Evolutionary conservation across 1,140 invertebrate species (phyloP).

Genomic region (Chironomus striatipennis): DNA sequence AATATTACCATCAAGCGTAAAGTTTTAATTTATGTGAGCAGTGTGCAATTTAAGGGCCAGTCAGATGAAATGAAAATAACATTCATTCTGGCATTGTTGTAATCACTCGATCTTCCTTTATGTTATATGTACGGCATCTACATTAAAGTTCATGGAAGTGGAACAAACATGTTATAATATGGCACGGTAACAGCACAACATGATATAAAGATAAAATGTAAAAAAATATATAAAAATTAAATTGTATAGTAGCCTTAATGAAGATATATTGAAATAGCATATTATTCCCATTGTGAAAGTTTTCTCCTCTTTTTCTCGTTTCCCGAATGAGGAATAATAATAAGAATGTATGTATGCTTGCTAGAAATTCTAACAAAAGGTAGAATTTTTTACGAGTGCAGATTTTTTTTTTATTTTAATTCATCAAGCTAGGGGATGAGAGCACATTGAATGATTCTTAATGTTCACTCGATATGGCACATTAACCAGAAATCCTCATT

Average conservation of each 20-base stretch:
- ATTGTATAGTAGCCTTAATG: too few relatives aligned
- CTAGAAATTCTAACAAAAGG: not conserved
- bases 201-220: too few relatives aligned
- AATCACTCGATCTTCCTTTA: not conserved
- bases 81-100: too few relatives aligned
- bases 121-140: not conserved
- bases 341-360: too few relatives aligned
- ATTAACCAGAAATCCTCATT: conserved; percentile 23
- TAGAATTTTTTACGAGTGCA: not conserved
- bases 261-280: too few relatives aligned
- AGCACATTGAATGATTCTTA: not conserved
- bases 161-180: conserved; percentile 21
- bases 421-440: not conserved
- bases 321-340: too few relatives aligned
- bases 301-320: too few relatives aligned
- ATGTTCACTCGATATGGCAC: conserved; percentile 9
- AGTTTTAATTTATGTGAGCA: conserved; percentile 5
- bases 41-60: not conserved
- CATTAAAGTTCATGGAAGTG: conserved; percentile 11
- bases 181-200: not conserved
- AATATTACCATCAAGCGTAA: not conserved
- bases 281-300: too few relatives aligned
- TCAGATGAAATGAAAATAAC: too few relatives aligned
- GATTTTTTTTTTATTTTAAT: not conserved
- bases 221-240: too few relatives aligned